Base-by-base conservation (phyloP, 2,113 vertebrate genomes). In the Suricata suricatta region DNA sequence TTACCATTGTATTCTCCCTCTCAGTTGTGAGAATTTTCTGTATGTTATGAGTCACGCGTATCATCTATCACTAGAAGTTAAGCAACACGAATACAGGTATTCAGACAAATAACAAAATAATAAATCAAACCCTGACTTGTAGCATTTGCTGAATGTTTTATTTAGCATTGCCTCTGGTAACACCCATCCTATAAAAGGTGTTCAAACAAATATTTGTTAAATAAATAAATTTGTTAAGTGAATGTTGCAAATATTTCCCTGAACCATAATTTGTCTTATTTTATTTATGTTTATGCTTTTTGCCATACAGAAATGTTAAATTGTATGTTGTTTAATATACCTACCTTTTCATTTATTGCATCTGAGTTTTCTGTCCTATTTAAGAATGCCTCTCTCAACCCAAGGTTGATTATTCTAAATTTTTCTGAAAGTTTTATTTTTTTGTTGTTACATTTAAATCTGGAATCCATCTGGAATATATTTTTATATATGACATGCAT, bases 401-500 rank as follows among this genome's bases (percentile, higher is more conserved):
- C 47, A 91, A 96, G 31, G 86, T 91, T 93, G 92, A 87, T 95
- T 96, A 91, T 89, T 97, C 44, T 95, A 90, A 77, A 72, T 94
- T 96, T 89, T 95, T 95, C 97, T 96, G 52, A 94, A 93, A 93
- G 54, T 52, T 96, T 96, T 84, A 85, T 90, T 95, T 96, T 79
- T 81, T 93, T 96, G 90, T 93, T 88, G 68, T 87, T 97, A 84
- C 27, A n/a, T 96, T 95, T 96, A 96, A 90, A 97, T 96, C 77
- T 88, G 79, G 79, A 96, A 80, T 98, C 89, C 97, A 97, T 89
- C 89, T 98, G 97, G 91, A 97, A 97, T 96, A 95, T 97, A 96
- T 97, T 96, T 98, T 91, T 80, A 50, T 83, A 90, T 95, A 74
- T 97, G 97, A 95, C 87, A 95, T 89, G 89, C 68, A 89, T 98